Base-by-base conservation (phyloP, 2,113 vertebrate species). In the Galeopterus variegatus region DNA sequence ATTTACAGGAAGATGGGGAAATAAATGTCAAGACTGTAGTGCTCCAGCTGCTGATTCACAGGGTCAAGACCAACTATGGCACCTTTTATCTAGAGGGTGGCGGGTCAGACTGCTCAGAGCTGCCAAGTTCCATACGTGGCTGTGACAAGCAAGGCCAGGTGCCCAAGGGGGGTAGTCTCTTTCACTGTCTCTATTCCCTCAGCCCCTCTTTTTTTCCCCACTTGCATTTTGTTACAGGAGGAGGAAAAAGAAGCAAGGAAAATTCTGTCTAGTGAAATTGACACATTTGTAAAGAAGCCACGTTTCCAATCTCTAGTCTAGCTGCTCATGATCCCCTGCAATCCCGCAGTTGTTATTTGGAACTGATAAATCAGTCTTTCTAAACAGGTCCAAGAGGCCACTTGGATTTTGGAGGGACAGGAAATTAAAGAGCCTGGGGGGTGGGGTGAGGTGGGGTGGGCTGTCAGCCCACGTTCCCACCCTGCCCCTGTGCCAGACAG, bases 1-100 rank as follows among this genome's bases (percentile, higher is more conserved):
- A 86, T 94, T 96, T 96, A 91, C 94, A 64, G 96, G 95, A 94
- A 97, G 89, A 88, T 33, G 65, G 75, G 84, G 91, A 90, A 90
- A 96, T 94, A 79, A 96, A 73, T 93, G 93, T 89, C 77, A 92
- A 81, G 79, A 81, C 88, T 62, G 50, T 28, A 50, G 76, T 62
- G 36, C 52, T 82, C 75, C 7, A 6, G 86, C 62, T 88, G 92
- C 89, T 92, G 64, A 36, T 90, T 88, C 58, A 79, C 24, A 90
- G 92, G 75, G 76, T 26, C 7, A 31, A 70, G 70, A 82, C 86
- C 95, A 81, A 62, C 45, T n/a, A 31, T 64, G 73, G 93, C 26
- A 26, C 70, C 70, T 96, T 80, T 88, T 8, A 52, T 79, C 75
- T 52, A 62, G 58, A 79, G 17, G 26, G 31, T 52, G 50, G 65